Evolutionary conservation across 2,113 vertebrate species (phyloP).

Genomic region (Daubentonia madagascariensis): DNA sequence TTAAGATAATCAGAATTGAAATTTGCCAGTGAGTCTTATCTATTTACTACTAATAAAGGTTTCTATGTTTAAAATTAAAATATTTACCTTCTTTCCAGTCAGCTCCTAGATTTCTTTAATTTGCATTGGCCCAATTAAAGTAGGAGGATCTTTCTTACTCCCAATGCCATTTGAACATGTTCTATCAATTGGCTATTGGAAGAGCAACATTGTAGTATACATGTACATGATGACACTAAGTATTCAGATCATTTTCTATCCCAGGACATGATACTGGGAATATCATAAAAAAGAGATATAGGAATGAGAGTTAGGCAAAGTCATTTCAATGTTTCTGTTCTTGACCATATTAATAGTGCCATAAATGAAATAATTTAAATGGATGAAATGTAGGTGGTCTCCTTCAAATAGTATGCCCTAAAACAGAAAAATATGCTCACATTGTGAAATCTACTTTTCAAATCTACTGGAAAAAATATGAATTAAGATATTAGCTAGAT

Average conservation of each 20-base stretch:
- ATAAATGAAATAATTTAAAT: not conserved
- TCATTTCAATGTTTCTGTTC: not conserved
- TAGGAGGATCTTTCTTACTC: not conserved
- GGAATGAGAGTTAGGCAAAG: not conserved
- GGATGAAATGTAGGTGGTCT: not conserved
- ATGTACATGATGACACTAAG: not conserved
- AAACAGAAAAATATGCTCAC: constrained; percentile 17
- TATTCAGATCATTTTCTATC: not conserved
- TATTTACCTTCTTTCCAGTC: not conserved
- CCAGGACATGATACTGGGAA: not conserved
- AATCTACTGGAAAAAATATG: not conserved
- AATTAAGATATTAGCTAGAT: not conserved
- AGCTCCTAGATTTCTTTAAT: not conserved
- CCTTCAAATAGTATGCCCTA: not conserved
- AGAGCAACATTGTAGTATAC: not conserved
- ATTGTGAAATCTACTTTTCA: not conserved
- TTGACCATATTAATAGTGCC: not conserved
- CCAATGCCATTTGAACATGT: not conserved
- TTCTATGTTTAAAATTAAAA: not conserved
- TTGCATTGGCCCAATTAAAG: not conserved
- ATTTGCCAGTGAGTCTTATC: not conserved
- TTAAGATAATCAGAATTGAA: not conserved
- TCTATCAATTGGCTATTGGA: not conserved
- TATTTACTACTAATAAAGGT: not conserved
- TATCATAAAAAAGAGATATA: not conserved